Evolutionary conservation across 2,113 vertebrate species (phyloP).

Genomic region (Corydoras maculifer): DNA sequence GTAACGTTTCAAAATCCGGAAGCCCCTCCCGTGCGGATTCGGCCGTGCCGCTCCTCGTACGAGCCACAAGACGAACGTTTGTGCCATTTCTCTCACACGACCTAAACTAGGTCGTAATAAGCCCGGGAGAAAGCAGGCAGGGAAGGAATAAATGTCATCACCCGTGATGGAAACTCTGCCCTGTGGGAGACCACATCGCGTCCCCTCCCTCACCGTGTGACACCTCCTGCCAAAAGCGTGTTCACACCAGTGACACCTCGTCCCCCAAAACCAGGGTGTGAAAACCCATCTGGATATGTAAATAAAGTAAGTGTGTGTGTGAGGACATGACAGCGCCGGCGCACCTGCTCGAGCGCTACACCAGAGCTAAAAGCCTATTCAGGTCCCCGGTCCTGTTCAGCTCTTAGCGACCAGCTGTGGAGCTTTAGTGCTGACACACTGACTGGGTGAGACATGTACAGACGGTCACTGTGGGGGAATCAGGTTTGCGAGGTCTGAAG

Average conservation of each 20-base stretch:
- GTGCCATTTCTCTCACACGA: neutral
- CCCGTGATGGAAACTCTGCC: slow-evolving; percentile 39
- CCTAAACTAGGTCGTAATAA: slow-evolving; percentile 33
- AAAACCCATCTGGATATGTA: slow-evolving; percentile 55
- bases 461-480: slow-evolving; percentile 10
- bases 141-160: slow-evolving; percentile 38
- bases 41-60: too few species aligned
- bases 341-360: slow-evolving; percentile 46
- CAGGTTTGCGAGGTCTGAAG: neutral
- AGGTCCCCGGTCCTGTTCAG: slow-evolving; percentile 38
- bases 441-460: slow-evolving; percentile 36
- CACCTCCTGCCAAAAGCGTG: slow-evolving; percentile 47
- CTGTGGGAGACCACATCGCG: slow-evolving; percentile 35
- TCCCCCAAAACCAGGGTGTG: slow-evolving; percentile 46
- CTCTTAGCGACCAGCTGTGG: slow-evolving; percentile 27
- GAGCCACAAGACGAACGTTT: too few species aligned
- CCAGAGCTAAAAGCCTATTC: slow-evolving; percentile 64
- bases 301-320: slow-evolving; percentile 41
- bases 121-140: slow-evolving; percentile 28
- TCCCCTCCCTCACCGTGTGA: slow-evolving; percentile 14
- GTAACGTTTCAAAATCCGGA: too few species aligned
- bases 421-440: slow-evolving; percentile 27
- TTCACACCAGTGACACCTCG: slow-evolving; percentile 47
- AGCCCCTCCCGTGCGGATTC: too few species aligned
- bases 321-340: slow-evolving; percentile 41